These are phyloP conservation scores for Pseudochromis fuscus DNA, from an alignment of 2,797 vertebrate genomes.

Conservation along the genomic window DNA sequence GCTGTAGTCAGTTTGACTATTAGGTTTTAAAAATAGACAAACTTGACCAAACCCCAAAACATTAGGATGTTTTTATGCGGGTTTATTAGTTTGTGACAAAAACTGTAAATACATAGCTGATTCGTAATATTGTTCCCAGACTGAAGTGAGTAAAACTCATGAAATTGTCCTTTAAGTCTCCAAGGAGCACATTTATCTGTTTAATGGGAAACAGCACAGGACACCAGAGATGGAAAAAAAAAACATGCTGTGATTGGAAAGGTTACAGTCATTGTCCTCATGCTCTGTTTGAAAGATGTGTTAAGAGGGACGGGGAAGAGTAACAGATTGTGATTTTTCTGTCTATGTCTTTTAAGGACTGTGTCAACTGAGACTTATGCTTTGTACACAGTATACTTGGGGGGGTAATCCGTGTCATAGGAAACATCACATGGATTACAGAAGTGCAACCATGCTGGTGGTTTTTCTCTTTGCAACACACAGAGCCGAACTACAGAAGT, in stretches of 20 bases:
- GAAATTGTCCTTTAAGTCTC: not conserved
- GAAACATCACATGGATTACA: constrained; percentile 19
- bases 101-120: too few species aligned
- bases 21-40: not conserved
- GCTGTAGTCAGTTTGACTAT: not conserved
- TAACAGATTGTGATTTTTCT: not conserved
- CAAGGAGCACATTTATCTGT: not conserved
- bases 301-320: not conserved
- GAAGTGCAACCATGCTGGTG: constrained; percentile 2
- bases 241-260: not conserved
- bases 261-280: not conserved
- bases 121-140: too few species aligned
- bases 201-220: not conserved
- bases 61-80: not conserved
- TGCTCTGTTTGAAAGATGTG: not conserved
- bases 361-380: constrained; percentile 4
- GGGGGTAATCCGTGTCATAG: constrained; percentile 4
- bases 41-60: not conserved
- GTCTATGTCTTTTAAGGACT: constrained; percentile 8
- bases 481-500: constrained; percentile 8
- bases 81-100: too few species aligned
- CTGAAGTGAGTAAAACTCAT: not conserved
- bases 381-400: constrained; percentile 14
- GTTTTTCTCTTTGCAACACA: constrained; percentile 25
- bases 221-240: not conserved